phyloP scores from a whole-genome alignment of 1,140 invertebrate genomes.

The Trigoniulus corallinus region DNA sequence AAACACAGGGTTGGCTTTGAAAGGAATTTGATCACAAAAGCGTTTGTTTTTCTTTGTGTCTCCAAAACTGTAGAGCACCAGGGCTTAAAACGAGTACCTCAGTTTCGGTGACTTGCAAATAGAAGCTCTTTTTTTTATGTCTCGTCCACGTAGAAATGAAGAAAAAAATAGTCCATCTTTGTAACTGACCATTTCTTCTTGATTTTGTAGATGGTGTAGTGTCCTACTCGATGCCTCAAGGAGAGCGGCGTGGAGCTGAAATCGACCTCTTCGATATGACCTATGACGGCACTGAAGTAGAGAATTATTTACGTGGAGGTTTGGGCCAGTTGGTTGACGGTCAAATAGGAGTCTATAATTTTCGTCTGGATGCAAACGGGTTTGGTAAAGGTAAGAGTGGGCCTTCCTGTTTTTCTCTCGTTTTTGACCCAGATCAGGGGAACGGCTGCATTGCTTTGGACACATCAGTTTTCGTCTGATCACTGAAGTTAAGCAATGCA shows the following conservation, averaged over 20 bases:
- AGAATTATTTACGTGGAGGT: conserved; percentile 48
- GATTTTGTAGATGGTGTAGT: conserved; percentile 52
- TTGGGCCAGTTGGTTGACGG: conserved; percentile 81
- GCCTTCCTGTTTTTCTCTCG: neutral
- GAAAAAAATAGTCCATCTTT: too few species aligned
- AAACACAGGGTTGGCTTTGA: too few species aligned
- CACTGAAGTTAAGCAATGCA: too few species aligned
- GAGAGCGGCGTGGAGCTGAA: conserved; percentile 48
- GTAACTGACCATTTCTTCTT: conserved; percentile 18
- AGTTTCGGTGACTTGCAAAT: too few species aligned
- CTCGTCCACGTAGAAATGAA: too few species aligned
- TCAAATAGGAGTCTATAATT: conserved; percentile 56
- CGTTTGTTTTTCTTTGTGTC: too few species aligned
- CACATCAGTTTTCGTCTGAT: too few species aligned
- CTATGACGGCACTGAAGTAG: conserved; percentile 74
- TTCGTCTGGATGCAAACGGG: conserved; percentile 44
- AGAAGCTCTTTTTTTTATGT: too few species aligned
- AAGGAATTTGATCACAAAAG: too few species aligned
- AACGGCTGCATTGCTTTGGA: too few species aligned
- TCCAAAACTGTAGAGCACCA: too few species aligned
- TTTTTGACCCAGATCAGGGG: neutral
- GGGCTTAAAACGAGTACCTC: too few species aligned
- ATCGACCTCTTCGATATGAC: conserved; percentile 76
- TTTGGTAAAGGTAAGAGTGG: conserved; percentile 44
- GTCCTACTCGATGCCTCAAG: conserved; percentile 67